Base-by-base conservation (phyloP, 2,797 vertebrate species). In the Tokudaia tokunoshimensis region DNA sequence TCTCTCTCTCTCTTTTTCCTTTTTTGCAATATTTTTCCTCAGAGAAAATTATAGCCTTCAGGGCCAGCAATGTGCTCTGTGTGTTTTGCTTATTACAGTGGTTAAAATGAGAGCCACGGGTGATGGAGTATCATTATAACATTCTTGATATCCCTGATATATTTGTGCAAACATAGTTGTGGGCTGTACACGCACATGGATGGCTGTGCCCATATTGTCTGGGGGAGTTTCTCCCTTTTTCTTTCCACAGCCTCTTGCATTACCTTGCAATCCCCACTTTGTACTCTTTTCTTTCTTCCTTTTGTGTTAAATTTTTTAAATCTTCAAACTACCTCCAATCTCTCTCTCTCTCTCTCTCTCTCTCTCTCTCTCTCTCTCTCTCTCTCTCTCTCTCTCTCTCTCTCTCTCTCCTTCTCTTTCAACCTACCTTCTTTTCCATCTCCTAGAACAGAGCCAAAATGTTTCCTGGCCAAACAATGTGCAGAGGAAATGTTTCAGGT, bases 31-130 rank as follows among this genome's bases (percentile, higher is more conserved):
- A 98, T 97, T 98, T 98, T 98, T 98, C 97, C 97, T 97, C 96
- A 97, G 97, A 98, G 98, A 98, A 98, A 98, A 99, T 99, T 98
- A 98, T 92, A 98, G 97, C 92, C 87, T 98, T 95, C 96, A 90
- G 96, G 97, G 98, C 98, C 98, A 98, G 97, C 93, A 98, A 96
- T 98, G 98, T 97, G 96, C 97, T 98, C 97, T 98, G 98, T 98
- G 97, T 97, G 91, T 98, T 98, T 98, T 98, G 98, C 98, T 98
- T 98, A 98, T 98, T 98, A 93, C 97, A 96, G 98, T 0, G 97
- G 98, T 98, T 98, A 98, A 97, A 97, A 98, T 37, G 97, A 98
- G 98, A 98, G 98, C 96, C 96, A 95, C 75, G 97, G 97, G 95
- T 84, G 93, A 98, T 89, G 94, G 96, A 92, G 97, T 98, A 98